These are phyloP conservation scores for Pseudococcus longispinus DNA, from an alignment of 2,888 invertebrate genomes.

Conservation along the genomic window DNA sequence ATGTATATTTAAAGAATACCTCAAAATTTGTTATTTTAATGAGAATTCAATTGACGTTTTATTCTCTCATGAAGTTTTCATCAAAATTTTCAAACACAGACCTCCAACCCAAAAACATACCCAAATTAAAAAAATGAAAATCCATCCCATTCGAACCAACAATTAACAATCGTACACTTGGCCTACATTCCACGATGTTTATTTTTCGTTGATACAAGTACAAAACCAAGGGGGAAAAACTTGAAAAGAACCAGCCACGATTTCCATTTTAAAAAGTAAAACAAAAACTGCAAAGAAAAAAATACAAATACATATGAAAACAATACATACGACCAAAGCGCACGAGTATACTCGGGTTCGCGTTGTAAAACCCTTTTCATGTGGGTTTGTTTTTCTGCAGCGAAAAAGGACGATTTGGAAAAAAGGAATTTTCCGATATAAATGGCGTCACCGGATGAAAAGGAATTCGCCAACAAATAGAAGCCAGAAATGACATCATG, in stretches of 20 bases:
- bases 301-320: not conserved
- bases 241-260: not conserved
- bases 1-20: too few species aligned
- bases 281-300: not conserved
- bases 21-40: too few species aligned
- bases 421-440: slow-evolving; percentile 9
- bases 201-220: not conserved
- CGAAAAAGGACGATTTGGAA: not conserved
- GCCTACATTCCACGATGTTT: not conserved
- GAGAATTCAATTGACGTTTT: too few species aligned
- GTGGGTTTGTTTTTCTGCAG: not conserved
- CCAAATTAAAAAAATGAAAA: not conserved
- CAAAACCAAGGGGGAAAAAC: not conserved
- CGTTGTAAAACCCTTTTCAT: not conserved
- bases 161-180: not conserved
- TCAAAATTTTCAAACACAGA: too few species aligned
- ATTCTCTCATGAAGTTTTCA: too few species aligned
- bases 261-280: slow-evolving; percentile 7
- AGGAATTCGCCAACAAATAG: not conserved
- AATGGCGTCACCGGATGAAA: slow-evolving; percentile 18
- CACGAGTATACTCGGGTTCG: not conserved
- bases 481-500: not conserved
- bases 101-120: too few species aligned
- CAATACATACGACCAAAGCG: not conserved
- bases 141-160: not conserved